phyloP scores from a whole-genome alignment of 2,888 invertebrate genomes.

The Drosophila mimica region DNA sequence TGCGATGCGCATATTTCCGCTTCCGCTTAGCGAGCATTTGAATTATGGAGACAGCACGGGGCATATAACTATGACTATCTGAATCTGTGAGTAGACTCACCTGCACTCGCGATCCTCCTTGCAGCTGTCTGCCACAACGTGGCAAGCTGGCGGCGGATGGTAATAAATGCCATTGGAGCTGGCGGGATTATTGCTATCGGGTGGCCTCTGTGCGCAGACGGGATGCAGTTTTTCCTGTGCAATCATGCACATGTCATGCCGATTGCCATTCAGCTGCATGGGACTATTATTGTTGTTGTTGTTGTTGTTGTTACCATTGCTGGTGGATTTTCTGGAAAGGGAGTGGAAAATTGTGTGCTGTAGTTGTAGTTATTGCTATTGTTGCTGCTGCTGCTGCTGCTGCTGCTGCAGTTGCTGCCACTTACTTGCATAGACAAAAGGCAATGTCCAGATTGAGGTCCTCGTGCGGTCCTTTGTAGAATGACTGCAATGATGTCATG shows the following conservation, averaged over 20 bases:
- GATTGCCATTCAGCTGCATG: constrained; percentile 85
- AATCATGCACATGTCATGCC: constrained; percentile 94
- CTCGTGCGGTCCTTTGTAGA: constrained; percentile 92
- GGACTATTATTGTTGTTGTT: constrained; percentile 40
- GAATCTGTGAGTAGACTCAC: constrained; percentile 85
- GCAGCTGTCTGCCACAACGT: constrained; percentile 93
- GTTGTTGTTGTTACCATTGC: constrained; percentile 26
- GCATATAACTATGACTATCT: constrained; percentile 23
- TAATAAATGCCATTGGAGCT: constrained; percentile 85
- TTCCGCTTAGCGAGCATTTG: constrained; percentile 59
- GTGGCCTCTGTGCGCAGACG: constrained; percentile 93
- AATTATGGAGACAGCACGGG: constrained; percentile 57
- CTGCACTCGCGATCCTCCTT: constrained; percentile 93
- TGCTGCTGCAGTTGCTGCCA: constrained; percentile 64
- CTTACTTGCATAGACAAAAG: constrained; percentile 97
- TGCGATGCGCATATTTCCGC: constrained; percentile 66
- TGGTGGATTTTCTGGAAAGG: constrained; percentile 90
- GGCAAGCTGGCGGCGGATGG: constrained; percentile 93
- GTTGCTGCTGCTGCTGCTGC: not conserved
- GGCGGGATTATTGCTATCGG: constrained; percentile 86
- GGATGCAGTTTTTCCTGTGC: constrained; percentile 96
- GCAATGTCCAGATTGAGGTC: constrained; percentile 95
- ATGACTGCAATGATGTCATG: constrained; percentile 93
- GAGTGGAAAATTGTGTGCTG: constrained; percentile 21
- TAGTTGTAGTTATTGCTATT: constrained; percentile 26